phyloP scores from a whole-genome alignment of 2,113 vertebrate species.

The Gobiocypris rarus region DNA sequence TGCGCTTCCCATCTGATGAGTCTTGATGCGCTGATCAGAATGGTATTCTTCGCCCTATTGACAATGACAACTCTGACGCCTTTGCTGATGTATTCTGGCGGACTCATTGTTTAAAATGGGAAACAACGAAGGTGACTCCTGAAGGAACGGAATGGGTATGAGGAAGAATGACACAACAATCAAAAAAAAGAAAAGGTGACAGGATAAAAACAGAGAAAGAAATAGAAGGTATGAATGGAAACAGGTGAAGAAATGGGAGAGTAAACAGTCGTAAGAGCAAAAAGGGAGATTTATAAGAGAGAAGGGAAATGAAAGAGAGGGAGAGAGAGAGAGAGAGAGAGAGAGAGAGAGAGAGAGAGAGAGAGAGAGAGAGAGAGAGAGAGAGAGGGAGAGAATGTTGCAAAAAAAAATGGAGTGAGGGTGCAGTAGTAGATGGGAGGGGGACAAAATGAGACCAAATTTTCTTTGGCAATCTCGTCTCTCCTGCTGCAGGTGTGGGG shows the following conservation, averaged over 20 bases:
- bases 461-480: conserved; percentile 99
- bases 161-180: background rate
- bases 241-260: conserved; percentile 22
- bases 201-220: conserved; percentile 5
- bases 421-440: conserved; percentile 43
- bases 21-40: conserved; percentile 32
- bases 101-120: conserved; percentile 30
- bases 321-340: conserved; percentile 31
- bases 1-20: conserved; percentile 50
- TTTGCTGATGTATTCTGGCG: conserved; percentile 29
- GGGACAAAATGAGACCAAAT: conserved; percentile 89
- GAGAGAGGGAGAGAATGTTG: conserved; percentile 26
- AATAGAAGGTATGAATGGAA: conserved; percentile 3
- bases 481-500: conserved; percentile 99
- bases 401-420: conserved; percentile 46
- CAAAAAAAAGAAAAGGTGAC: conserved; percentile 1
- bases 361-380: conserved; percentile 34
- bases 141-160: conserved; percentile 11
- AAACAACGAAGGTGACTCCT: conserved; percentile 8
- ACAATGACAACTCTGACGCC: conserved; percentile 29
- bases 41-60: conserved; percentile 21
- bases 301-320: conserved; percentile 47
- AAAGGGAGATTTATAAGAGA: conserved; percentile 38
- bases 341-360: conserved; percentile 24
- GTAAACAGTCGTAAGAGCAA: conserved; percentile 21